Percentiles rank a stretch among this genome's conserved stretches.
These are phyloP conservation scores for Mobula hypostoma DNA, from an alignment of 2,113 vertebrate species.

Conservation along the genomic window DNA sequence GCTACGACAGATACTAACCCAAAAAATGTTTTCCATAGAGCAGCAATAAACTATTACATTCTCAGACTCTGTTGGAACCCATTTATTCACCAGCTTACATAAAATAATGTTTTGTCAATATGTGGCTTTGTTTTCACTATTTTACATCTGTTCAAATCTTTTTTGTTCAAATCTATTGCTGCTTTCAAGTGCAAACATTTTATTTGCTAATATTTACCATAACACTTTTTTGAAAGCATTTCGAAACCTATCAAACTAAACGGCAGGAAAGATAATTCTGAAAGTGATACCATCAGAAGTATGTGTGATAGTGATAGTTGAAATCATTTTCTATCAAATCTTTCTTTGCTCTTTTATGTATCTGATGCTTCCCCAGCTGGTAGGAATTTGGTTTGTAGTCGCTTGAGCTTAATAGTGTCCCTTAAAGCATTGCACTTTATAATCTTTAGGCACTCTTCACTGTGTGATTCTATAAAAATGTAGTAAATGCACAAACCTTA, in stretches of 20 bases:
- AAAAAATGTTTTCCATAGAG: not conserved
- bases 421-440: not conserved
- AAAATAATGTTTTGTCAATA: not conserved
- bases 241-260: not conserved
- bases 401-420: not conserved
- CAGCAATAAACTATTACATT: not conserved
- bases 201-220: not conserved
- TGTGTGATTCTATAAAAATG: not conserved
- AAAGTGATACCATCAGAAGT: not conserved
- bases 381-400: not conserved
- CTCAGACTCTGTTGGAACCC: not conserved
- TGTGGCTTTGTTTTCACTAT: not conserved
- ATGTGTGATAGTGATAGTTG: conserved; percentile 1
- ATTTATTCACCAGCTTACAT: not conserved
- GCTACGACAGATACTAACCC: conserved; percentile 17
- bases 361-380: not conserved
- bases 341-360: not conserved
- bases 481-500: not conserved
- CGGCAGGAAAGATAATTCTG: not conserved
- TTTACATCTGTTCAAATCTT: not conserved
- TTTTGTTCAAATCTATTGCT: not conserved
- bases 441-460: conserved; percentile 1
- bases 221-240: not conserved
- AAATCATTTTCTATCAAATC: not conserved
- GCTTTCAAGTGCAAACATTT: not conserved